Percentiles rank a stretch among this genome's conserved stretches.
These are phyloP conservation scores for Leptopilina myrica DNA, from an alignment of 2,888 invertebrate genomes.

Conservation along the genomic window DNA sequence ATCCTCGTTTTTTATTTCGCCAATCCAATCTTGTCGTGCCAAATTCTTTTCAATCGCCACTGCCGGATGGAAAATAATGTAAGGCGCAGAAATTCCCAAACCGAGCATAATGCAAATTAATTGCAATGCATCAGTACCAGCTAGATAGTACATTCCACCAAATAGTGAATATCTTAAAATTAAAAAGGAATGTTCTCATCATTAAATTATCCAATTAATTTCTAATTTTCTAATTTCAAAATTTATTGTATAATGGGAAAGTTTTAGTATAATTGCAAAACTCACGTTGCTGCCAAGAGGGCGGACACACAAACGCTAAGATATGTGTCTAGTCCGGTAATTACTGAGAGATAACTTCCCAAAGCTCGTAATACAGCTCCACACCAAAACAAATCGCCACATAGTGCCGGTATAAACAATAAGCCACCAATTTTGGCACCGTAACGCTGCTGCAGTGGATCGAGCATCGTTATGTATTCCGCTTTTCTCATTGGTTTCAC, in stretches of 20 bases:
- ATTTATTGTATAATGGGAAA: too few species aligned
- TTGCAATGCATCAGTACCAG: constrained; percentile 85
- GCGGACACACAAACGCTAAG: constrained; percentile 71
- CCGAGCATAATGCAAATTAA: constrained; percentile 83
- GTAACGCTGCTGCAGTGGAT: constrained; percentile 84
- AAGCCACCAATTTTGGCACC: constrained; percentile 84
- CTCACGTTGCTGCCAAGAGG: constrained; percentile 70
- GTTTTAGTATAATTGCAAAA: constrained; percentile 37
- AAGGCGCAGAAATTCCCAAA: constrained; percentile 82
- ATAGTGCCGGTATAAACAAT: constrained; percentile 82
- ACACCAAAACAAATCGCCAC: constrained; percentile 85
- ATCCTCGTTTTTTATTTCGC: constrained; percentile 76
- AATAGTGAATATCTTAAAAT: constrained; percentile 80
- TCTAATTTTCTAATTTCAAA: too few species aligned
- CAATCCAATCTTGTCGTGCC: constrained; percentile 79
- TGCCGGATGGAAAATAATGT: constrained; percentile 80
- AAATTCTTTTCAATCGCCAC: constrained; percentile 74
- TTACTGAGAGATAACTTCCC: constrained; percentile 76
- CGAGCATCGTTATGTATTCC: constrained; percentile 85
- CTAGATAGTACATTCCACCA: constrained; percentile 84
- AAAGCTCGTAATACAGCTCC: constrained; percentile 83
- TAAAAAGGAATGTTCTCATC: too few species aligned
- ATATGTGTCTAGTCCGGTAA: constrained; percentile 70
- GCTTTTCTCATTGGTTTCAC: constrained; percentile 84
- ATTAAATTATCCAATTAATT: too few species aligned